phyloP scores from a whole-genome alignment of 2,797 vertebrate genomes.

The Takifugu ocellatus region DNA sequence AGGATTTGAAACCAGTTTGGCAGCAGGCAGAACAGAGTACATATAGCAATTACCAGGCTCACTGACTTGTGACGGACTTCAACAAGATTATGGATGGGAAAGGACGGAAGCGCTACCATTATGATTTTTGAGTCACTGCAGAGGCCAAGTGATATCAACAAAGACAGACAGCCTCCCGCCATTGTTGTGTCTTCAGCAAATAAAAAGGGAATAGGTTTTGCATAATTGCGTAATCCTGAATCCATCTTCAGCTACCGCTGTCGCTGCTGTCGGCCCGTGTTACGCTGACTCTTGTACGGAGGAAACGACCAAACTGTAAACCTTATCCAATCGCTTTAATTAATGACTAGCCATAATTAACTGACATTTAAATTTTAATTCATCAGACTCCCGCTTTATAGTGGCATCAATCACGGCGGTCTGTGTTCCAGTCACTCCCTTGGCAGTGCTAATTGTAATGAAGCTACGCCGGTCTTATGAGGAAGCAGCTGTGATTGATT shows the following conservation, averaged over 20 bases:
- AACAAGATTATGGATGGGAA: conserved; percentile 56
- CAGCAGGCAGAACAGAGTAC: conserved; percentile 33
- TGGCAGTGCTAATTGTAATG: conserved; percentile 68
- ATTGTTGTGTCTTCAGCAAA: conserved; percentile 4
- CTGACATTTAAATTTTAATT: conserved; percentile 51
- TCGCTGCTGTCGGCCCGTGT: conserved; percentile 8
- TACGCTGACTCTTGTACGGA: conserved; percentile 18
- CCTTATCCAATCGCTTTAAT: conserved; percentile 32
- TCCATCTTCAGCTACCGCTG: not conserved
- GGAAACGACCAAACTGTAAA: conserved; percentile 36
- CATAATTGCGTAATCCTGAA: not conserved
- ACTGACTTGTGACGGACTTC: conserved; percentile 67
- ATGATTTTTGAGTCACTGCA: conserved; percentile 28
- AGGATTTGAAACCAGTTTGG: conserved; percentile 42
- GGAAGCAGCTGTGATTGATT: conserved; percentile 69
- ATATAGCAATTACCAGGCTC: conserved; percentile 63
- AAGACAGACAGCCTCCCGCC: conserved; percentile 8
- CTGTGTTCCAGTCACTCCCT: conserved; percentile 49
- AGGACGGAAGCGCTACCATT: conserved; percentile 50
- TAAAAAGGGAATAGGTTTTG: not conserved
- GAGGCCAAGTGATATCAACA: conserved; percentile 11
- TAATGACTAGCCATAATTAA: conserved; percentile 49
- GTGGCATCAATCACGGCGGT: conserved; percentile 55
- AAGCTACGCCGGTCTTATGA: conserved; percentile 61
- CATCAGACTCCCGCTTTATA: conserved; percentile 40